Evolutionary conservation across 2,797 vertebrate genomes (phyloP).

Genomic region (Paratrypauchen microcephalus): DNA sequence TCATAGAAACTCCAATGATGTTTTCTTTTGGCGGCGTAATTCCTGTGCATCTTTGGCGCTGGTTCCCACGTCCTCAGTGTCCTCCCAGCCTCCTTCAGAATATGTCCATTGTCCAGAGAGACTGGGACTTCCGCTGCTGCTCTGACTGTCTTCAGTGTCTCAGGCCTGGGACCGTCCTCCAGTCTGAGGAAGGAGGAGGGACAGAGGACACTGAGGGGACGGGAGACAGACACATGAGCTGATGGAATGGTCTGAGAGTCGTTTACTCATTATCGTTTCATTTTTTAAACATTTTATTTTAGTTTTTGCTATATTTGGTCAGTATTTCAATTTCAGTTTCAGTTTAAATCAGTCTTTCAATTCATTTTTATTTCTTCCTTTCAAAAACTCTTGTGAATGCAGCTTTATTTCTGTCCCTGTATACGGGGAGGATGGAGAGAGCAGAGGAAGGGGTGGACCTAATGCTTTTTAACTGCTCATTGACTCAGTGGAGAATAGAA

Average conservation of each 20-base stretch:
- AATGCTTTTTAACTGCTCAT: constrained; percentile 18
- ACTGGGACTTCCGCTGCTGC: constrained; percentile 47
- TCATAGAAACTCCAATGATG: not conserved
- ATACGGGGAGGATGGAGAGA: no score
- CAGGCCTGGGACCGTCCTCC: constrained; percentile 15
- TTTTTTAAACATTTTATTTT: no score
- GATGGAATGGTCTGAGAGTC: no score
- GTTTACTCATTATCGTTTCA: no score
- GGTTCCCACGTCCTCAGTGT: constrained; percentile 25
- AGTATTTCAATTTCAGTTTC: no score
- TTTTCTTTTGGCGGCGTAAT: constrained; percentile 20
- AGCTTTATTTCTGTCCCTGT: no score
- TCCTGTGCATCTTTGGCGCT: constrained; percentile 11
- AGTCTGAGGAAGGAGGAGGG: constrained; percentile 46
- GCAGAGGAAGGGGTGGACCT: no score
- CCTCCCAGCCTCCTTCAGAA: constrained; percentile 48
- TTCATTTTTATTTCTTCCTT: no score
- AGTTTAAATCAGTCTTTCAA: no score
- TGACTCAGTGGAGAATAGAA: constrained; percentile 35
- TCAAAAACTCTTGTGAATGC: no score
- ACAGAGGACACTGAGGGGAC: constrained; percentile 28
- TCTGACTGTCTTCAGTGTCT: constrained; percentile 38
- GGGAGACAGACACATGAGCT: constrained; percentile 32
- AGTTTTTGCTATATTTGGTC: no score
- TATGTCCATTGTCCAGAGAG: constrained; percentile 62